Evolutionary conservation across 2,113 vertebrate species (phyloP), one percentile per base, ranked within the genome.

Genomic region (Amia ocellicauda): DNA sequence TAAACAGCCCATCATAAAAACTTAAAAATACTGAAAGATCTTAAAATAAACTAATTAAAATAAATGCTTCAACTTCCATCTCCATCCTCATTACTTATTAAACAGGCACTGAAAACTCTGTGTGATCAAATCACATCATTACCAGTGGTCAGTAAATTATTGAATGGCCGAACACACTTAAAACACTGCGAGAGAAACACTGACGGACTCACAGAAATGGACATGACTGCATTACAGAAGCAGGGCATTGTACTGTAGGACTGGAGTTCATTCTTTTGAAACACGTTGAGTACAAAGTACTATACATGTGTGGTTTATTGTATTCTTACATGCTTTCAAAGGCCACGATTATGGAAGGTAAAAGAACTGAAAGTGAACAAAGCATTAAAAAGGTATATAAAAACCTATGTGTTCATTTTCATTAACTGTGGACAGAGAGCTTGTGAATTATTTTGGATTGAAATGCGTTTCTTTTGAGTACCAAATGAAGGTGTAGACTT

Each of bases 11-110:
- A 63, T 74, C 60, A 74, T 82, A 72, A 78, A 79, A 83, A 73
- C 67, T 72, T 78, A 69, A 83, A 50, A 70, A 50, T 51, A 59
- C 63, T 69, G 68, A 70, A 78, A 80, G 62, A 62, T 59, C 66
- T 74, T 76, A 73, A 81, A 70, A 74, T 58, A 78, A 65, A 29
- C 75, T 75, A 76, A 84, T 83, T 80, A 78, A 80, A 81, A 78
- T 72, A 78, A 85, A 82, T 69, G 78, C 71, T 75, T 75, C 61
- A 68, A 55, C 67, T 63, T 66, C 63, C 56, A 56, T 74, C 63
- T 72, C 66, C 67, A 67, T 63, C 58, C 27, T 63, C 60, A 80
- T 78, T 68, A 76, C 70, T 80, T 79, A 78, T 82, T 80, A 77
- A 78, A 69, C 57, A 72, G 67, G 61, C 63, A 40, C 28, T 23